Evolutionary conservation across 2,797 vertebrate species (phyloP).

Genomic region (Gambelia wislizenii): DNA sequence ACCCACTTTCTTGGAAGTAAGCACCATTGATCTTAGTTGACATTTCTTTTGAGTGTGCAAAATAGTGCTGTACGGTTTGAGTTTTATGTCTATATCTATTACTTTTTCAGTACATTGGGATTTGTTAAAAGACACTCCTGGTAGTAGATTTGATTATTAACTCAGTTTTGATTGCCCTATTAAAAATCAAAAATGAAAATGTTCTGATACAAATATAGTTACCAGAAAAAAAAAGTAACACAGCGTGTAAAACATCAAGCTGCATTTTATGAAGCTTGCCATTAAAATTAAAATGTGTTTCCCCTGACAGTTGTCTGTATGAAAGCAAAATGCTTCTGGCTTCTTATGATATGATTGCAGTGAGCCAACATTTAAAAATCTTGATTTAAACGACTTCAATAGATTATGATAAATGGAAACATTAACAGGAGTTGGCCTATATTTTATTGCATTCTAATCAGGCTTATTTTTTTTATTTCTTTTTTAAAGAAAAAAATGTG

Average conservation of each 20-base stretch:
- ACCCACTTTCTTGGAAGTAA: neutral
- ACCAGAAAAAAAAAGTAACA: neutral
- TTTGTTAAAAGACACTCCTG: conserved; percentile 1
- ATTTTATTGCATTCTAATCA: conserved; percentile 46
- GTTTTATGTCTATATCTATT: conserved; percentile 9
- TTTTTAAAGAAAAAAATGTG: conserved; percentile 8
- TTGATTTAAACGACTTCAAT: conserved; percentile 37
- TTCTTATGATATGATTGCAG: conserved; percentile 13
- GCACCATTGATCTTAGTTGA: neutral
- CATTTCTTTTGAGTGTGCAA: neutral
- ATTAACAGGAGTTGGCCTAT: conserved; percentile 33
- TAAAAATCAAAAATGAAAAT: conserved; percentile 23
- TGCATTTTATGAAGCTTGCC: conserved; percentile 27
- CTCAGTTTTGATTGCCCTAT: conserved; percentile 18
- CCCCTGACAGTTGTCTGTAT: conserved; percentile 24
- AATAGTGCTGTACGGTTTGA: neutral
- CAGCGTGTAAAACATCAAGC: neutral
- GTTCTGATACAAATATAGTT: neutral
- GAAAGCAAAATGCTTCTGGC: conserved; percentile 40
- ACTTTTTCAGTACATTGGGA: neutral
- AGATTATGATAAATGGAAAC: conserved; percentile 39
- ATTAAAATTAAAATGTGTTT: conserved; percentile 41
- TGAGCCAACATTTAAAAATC: conserved; percentile 33
- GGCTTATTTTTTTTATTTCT: conserved; percentile 10
- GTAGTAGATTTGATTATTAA: conserved; percentile 15